These are phyloP conservation scores for Peromyscus maniculatus DNA, from an alignment of 2,113 vertebrate genomes.

Conservation along the genomic window DNA sequence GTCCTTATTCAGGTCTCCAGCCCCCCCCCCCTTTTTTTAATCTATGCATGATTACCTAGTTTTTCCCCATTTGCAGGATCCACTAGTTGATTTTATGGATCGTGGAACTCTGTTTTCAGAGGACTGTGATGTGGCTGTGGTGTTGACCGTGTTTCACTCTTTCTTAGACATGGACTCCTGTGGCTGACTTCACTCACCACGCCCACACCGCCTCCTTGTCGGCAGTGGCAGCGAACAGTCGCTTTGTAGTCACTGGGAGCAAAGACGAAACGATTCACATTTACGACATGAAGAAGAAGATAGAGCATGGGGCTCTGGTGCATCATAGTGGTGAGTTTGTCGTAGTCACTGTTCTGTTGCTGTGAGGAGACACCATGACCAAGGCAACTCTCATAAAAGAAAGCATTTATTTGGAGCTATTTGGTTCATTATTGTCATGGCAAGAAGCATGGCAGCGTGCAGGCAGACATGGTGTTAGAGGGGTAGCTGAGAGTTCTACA, in stretches of 20 bases:
- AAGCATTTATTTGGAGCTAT: not conserved
- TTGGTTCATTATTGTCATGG: not conserved
- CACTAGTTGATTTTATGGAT: not conserved
- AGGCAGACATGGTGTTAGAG: not conserved
- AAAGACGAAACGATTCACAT: slow-evolving; percentile 98
- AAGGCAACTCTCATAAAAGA: not conserved
- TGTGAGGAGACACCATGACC: no score
- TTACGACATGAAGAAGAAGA: slow-evolving; percentile 95
- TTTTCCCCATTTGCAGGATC: not conserved
- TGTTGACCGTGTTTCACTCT: not conserved
- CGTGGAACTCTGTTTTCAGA: not conserved
- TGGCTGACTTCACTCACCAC: slow-evolving; percentile 95
- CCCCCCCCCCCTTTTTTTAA: not conserved
- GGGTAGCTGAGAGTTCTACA: not conserved
- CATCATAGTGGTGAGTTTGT: slow-evolving; percentile 93
- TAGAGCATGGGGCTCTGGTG: slow-evolving; percentile 93
- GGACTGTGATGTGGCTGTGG: not conserved
- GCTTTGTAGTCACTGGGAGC: slow-evolving; percentile 96
- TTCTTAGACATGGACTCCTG: slow-evolving; percentile 90
- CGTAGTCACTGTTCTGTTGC: no score
- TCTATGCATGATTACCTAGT: not conserved
- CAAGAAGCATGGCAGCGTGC: not conserved
- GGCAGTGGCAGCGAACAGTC: slow-evolving; percentile 91
- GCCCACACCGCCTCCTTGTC: slow-evolving; percentile 94
- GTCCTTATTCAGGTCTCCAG: not conserved